Percentiles rank a stretch among this genome's conserved stretches.
Conservation (phyloP, 2,797 vertebrate genomes). For the Leuciscus waleckii region DNA sequence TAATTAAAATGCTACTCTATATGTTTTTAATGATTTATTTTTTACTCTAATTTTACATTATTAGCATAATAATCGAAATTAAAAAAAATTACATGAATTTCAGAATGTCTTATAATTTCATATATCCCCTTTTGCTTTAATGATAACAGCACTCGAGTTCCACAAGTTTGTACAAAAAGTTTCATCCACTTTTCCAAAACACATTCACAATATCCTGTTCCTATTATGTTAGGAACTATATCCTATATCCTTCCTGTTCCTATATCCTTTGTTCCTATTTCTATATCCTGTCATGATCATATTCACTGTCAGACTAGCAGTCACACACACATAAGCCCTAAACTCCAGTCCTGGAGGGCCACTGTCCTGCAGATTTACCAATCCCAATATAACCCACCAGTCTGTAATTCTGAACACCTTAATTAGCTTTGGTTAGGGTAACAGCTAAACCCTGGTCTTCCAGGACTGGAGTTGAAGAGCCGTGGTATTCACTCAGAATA, state of each 20-base stretch:
- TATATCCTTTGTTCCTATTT: background rate
- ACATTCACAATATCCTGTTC: background rate
- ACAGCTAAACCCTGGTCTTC: background rate
- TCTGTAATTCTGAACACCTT: background rate
- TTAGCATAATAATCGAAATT: background rate
- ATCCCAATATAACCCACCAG: background rate
- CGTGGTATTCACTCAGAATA: background rate
- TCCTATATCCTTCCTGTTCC: no score
- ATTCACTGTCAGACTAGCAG: background rate
- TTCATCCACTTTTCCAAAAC: background rate
- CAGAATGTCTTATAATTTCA: background rate
- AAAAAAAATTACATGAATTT: constrained; percentile 10
- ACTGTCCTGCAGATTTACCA: background rate
- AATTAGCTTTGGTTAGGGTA: background rate
- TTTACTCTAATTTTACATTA: background rate
- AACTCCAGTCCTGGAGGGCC: background rate
- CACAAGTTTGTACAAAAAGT: background rate
- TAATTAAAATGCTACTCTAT: background rate
- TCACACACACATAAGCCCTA: background rate
- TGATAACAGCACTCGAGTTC: background rate
- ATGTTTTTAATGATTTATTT: background rate
- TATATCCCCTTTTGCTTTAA: background rate
- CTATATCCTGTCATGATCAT: no score
- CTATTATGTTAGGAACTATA: background rate
- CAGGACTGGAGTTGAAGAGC: background rate